A percentile compares a stretch with the other conserved stretches of the same genome.
phyloP scores from a whole-genome alignment of 53 echinoderm and acorn worm genomes.

The Mesocentrotus franciscanus region DNA sequence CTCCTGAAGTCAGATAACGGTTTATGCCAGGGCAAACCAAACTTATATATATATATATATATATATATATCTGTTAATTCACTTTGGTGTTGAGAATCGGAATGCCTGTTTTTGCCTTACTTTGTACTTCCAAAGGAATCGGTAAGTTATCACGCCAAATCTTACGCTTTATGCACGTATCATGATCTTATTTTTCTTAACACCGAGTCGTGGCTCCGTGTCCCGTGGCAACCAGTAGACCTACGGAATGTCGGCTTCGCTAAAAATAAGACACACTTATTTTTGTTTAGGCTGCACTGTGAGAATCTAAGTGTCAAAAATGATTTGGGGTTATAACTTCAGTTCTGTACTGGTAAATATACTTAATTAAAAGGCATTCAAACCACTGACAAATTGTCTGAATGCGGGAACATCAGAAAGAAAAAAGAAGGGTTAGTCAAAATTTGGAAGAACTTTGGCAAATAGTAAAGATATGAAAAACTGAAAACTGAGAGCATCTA shows the following conservation, averaged over 20 bases:
- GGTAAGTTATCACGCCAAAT: not conserved
- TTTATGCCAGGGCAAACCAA: not conserved
- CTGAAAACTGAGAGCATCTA: no score
- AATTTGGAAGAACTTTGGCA: no score
- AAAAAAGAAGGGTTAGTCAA: no score
- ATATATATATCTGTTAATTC: not conserved
- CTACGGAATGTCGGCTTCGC: no score
- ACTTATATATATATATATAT: not conserved
- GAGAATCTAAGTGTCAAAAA: no score
- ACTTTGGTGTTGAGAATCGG: not conserved
- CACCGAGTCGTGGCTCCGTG: not conserved
- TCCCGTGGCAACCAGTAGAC: no score
- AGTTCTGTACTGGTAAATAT: not conserved
- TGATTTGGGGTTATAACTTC: not conserved
- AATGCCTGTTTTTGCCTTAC: not conserved
- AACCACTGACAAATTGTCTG: no score
- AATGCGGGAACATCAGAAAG: no score
- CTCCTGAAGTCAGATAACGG: not conserved
- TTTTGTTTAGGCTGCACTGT: not conserved
- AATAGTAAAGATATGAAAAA: no score
- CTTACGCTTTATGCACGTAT: not conserved
- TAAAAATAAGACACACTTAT: not conserved
- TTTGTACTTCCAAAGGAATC: not conserved
- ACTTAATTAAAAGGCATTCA: no score
- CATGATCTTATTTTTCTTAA: not conserved